Evolutionary conservation across 1,140 invertebrate genomes (phyloP).

Genomic region (Zaprionus africanus): DNA sequence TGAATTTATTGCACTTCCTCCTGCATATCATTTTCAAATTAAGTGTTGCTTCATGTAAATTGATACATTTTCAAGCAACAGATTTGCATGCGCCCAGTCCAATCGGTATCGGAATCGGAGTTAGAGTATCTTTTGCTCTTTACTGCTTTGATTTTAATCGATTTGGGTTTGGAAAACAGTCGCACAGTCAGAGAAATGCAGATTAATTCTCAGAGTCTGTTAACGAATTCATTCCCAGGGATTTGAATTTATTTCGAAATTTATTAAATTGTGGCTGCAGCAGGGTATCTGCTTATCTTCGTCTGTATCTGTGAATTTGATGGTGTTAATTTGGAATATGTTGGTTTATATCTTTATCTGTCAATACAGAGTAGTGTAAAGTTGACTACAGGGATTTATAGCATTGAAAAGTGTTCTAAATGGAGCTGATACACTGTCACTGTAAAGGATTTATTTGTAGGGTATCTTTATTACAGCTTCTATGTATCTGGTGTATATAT

Average conservation of each 20-base stretch:
- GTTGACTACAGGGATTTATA: too few relatives aligned
- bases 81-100: neutral
- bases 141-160: conserved; percentile 1
- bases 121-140: conserved; percentile 8
- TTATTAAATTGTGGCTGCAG: neutral
- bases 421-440: too few relatives aligned
- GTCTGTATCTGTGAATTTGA: neutral
- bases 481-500: neutral
- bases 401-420: too few relatives aligned
- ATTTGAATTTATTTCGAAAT: neutral
- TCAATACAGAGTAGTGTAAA: neutral
- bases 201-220: neutral
- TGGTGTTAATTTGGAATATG: neutral
- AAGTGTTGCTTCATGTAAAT: conserved; percentile 71
- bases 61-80: conserved; percentile 58
- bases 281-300: neutral
- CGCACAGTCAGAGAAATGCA: neutral
- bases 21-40: conserved; percentile 78
- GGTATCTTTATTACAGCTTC: neutral
- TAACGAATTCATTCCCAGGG: neutral
- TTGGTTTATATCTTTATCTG: neutral
- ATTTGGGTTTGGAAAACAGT: neutral
- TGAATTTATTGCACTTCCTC: conserved; percentile 77
- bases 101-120: neutral
- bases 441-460: too few relatives aligned